Percentiles rank a stretch among this genome's conserved stretches.
These are phyloP conservation scores for Lathronympha strigana DNA, from an alignment of 2,888 invertebrate genomes.

Conservation along the genomic window DNA sequence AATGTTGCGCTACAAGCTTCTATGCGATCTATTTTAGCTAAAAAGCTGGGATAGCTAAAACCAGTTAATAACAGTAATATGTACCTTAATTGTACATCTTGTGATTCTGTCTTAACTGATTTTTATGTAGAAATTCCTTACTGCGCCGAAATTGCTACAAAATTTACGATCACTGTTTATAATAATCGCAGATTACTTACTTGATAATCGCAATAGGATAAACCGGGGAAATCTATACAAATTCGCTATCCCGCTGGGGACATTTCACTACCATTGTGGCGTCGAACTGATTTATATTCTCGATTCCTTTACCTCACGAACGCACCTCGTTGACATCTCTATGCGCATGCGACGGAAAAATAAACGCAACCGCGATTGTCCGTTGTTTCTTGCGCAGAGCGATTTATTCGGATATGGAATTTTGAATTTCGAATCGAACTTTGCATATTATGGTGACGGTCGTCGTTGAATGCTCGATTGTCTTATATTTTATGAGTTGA, in stretches of 20 bases:
- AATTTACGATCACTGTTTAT: background rate
- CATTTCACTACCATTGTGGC: constrained; percentile 31
- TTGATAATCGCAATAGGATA: background rate
- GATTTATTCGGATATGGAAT: constrained; percentile 10
- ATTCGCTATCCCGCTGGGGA: constrained; percentile 14
- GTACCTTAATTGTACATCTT: too few species aligned
- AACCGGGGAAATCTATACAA: constrained; percentile 11
- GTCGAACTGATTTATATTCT: constrained; percentile 33
- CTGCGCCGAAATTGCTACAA: too few species aligned
- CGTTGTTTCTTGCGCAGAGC: background rate
- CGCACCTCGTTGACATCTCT: constrained; percentile 39
- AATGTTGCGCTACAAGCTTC: too few species aligned
- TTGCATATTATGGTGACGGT: background rate
- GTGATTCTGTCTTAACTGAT: too few species aligned
- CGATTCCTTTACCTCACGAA: constrained; percentile 26
- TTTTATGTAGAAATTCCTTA: too few species aligned
- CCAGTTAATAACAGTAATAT: too few species aligned
- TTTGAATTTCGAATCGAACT: constrained; percentile 14
- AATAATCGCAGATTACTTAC: background rate
- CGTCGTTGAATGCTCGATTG: background rate
- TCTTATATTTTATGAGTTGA: constrained; percentile 6
- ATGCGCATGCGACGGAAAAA: constrained; percentile 26
- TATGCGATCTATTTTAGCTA: too few species aligned
- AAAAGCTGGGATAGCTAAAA: too few species aligned
- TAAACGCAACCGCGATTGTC: constrained; percentile 16